Conservation (phyloP, 1,140 invertebrate species). For the Melanaphis sacchari region DNA sequence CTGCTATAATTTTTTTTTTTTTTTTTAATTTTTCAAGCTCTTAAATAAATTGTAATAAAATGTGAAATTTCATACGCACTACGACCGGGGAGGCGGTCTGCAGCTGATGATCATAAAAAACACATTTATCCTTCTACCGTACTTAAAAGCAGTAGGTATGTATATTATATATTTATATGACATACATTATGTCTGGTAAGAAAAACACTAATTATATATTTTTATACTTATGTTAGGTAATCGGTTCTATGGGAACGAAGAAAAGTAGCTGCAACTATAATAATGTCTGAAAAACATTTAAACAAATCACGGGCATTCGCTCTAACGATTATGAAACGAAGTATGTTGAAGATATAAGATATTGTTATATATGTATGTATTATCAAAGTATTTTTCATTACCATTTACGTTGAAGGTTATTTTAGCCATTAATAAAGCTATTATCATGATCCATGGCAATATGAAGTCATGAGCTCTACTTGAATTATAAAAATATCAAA, state of each 20-base stretch:
- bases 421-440: neutral
- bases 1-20: neutral
- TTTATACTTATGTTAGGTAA: slow-evolving; percentile 11
- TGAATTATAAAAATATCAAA: neutral
- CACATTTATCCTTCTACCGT: slow-evolving; percentile 19
- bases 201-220: neutral
- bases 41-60: neutral
- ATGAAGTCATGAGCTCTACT: neutral
- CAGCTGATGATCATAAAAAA: slow-evolving; percentile 27
- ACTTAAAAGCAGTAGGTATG: neutral
- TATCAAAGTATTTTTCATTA: neutral
- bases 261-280: neutral
- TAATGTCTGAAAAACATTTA: slow-evolving; percentile 3
- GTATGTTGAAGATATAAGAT: neutral
- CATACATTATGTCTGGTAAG: neutral
- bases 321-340: neutral
- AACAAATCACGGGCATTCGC: slow-evolving; percentile 3
- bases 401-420: neutral
- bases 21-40: neutral
- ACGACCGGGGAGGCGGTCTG: neutral
- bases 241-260: neutral
- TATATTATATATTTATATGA: neutral
- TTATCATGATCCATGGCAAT: neutral
- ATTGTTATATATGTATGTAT: neutral
- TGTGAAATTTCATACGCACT: neutral